These are phyloP conservation scores for Pissodes strobi DNA, from an alignment of 1,140 invertebrate genomes.

Conservation along the genomic window DNA sequence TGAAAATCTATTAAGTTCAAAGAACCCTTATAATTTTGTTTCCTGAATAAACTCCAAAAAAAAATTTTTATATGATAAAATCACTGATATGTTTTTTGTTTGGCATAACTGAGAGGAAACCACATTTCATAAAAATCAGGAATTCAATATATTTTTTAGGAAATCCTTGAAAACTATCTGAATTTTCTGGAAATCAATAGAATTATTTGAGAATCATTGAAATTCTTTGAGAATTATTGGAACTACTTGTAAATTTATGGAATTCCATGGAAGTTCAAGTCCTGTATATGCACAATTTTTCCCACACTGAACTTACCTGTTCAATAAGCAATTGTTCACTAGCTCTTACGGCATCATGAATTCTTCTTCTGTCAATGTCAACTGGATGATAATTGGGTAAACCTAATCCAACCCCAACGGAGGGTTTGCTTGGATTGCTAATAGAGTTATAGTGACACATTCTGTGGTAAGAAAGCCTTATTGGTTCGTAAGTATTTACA, in stretches of 20 bases:
- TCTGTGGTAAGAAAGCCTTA: conserved; percentile 88
- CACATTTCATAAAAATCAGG: no score
- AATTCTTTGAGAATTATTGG: no score
- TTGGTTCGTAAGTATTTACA: conserved; percentile 76
- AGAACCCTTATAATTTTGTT: no score
- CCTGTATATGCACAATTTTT: no score
- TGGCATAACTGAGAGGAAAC: no score
- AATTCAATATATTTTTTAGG: background rate
- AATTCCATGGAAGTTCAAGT: background rate
- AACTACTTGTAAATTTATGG: background rate
- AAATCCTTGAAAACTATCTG: no score
- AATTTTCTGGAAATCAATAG: no score
- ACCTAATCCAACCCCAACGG: conserved; percentile 84
- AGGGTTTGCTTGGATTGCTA: conserved; percentile 84
- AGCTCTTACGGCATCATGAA: conserved; percentile 78
- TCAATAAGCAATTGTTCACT: conserved; percentile 88
- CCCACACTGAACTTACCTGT: conserved; percentile 64
- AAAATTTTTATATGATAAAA: no score
- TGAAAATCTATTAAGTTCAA: no score
- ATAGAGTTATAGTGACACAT: conserved; percentile 91
- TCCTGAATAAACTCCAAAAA: no score
- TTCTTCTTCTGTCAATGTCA: conserved; percentile 73
- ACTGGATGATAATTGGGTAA: conserved; percentile 84
- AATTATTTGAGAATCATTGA: no score
- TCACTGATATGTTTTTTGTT: no score